Base-by-base conservation (phyloP, 2,797 vertebrate species). In the Todus mexicanus region DNA sequence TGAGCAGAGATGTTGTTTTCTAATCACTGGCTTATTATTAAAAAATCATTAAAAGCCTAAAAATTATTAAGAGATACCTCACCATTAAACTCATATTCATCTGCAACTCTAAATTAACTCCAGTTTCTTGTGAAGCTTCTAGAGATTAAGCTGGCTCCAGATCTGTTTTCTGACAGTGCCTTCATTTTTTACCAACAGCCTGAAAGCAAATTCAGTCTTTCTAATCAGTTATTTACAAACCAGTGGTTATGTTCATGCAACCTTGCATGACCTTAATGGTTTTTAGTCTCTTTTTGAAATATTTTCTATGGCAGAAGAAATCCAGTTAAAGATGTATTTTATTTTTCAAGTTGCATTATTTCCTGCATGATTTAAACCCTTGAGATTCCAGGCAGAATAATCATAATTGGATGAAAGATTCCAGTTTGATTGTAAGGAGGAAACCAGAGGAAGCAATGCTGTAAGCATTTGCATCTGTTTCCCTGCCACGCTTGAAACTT, bases 21-120 rank as follows among this genome's bases (percentile, higher is more conserved):
- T 94, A 65, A 77, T 92, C 80, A 80, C 26, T 64, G 53, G 29
- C 43, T 93, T 40, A 5, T 74, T 96, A 94, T 88, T 93, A 93
- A 97, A 94, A 96, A 94, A 92, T 92, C 87, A 92, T 97, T 70
- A 95, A 81, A 96, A 91, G 56, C 69, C 72, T 42, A 81, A 92
- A 82, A 94, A 87, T 83, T 80, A 90, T 95, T 87, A 93, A 84
- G 69, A 91, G 65, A 82, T 65, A 82, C 16, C 72, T 94, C 87
- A 68, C 63, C 76, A 97, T 75, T 82, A 82, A 79, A 53, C 66
- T 80, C 22, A 4, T 76, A 53, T 87, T 90, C 92, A 82, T 86
- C 51, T 92, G 78, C 71, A 88, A 74, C 84, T 89, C 64, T 87
- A 83, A 93, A 94, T 17, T 54, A 54, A 35, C 56, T 35, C 56